A percentile compares a stretch with the other conserved stretches of the same genome.
Evolutionary conservation across 2,797 vertebrate species (phyloP).

Genomic region (Crenuchus spilurus): DNA sequence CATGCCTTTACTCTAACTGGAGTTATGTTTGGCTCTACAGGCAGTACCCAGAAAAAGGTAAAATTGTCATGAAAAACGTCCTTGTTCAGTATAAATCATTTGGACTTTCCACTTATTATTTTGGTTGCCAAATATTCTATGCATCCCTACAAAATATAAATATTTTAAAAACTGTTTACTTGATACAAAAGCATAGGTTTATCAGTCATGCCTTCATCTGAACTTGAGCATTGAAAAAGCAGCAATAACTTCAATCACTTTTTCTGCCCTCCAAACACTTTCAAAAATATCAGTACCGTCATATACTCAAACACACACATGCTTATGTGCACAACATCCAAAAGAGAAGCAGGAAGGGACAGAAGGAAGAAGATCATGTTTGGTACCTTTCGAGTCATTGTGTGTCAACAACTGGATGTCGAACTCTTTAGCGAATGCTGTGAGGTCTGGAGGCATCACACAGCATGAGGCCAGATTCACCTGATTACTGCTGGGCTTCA

Average conservation of each 20-base stretch:
- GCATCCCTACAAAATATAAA: too few species aligned
- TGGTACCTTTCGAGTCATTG: conserved; percentile 94
- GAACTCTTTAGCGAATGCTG: conserved; percentile 95
- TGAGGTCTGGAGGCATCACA: conserved; percentile 99
- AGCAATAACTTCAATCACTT: not conserved
- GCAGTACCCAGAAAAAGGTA: too few species aligned
- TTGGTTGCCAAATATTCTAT: too few species aligned
- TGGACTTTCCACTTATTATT: too few species aligned
- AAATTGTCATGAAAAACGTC: too few species aligned
- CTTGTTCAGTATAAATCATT: too few species aligned
- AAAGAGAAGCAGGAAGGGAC: not conserved
- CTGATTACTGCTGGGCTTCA: conserved; percentile 98
- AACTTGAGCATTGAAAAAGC: not conserved
- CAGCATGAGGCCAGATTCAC: conserved; percentile 98
- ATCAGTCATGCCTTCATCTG: too few species aligned
- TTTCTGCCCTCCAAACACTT: not conserved
- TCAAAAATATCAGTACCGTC: not conserved
- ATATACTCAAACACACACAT: not conserved
- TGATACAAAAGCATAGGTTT: too few species aligned
- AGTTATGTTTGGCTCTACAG: too few species aligned
- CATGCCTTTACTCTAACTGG: too few species aligned
- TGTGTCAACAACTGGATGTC: conserved; percentile 98
- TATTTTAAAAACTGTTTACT: too few species aligned
- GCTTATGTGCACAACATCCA: conserved; percentile 4
- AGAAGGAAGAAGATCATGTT: not conserved